These are phyloP conservation scores for Tenthredo livida DNA, from an alignment of 2,888 invertebrate genomes.

Conservation along the genomic window DNA sequence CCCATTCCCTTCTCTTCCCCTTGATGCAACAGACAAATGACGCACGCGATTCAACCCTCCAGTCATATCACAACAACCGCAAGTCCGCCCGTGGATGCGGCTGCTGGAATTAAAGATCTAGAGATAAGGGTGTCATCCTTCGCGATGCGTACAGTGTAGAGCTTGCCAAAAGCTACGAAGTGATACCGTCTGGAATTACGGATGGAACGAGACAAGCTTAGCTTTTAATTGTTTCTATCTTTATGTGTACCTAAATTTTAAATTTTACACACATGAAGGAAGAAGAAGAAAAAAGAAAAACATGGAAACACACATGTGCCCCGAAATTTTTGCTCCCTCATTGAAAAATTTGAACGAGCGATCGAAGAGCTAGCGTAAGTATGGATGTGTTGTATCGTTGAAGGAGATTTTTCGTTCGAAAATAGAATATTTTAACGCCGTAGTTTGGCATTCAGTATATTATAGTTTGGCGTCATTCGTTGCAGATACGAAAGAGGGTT, in stretches of 20 bases:
- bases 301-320: neutral
- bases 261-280: neutral
- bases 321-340: neutral
- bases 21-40: constrained; percentile 76
- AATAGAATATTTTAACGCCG: constrained; percentile 6
- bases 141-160: constrained; percentile 11
- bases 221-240: neutral
- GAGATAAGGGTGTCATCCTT: constrained; percentile 75
- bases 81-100: constrained; percentile 50
- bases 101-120: constrained; percentile 76
- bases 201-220: neutral
- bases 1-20: constrained; percentile 55
- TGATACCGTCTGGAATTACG: constrained; percentile 5
- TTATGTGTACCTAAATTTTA: constrained; percentile 4
- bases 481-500: constrained; percentile 21
- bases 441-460: neutral
- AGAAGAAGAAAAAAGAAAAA: neutral
- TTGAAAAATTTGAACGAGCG: neutral
- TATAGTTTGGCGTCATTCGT: constrained; percentile 6
- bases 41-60: constrained; percentile 65
- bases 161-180: constrained; percentile 41
- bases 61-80: constrained; percentile 63
- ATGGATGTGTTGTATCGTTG: neutral
- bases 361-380: neutral
- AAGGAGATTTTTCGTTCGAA: constrained; percentile 30